A percentile compares a stretch with the other conserved stretches of the same genome.
These are phyloP conservation scores for Linnaemya vulpina DNA, from an alignment of 2,888 invertebrate species.

Conservation along the genomic window DNA sequence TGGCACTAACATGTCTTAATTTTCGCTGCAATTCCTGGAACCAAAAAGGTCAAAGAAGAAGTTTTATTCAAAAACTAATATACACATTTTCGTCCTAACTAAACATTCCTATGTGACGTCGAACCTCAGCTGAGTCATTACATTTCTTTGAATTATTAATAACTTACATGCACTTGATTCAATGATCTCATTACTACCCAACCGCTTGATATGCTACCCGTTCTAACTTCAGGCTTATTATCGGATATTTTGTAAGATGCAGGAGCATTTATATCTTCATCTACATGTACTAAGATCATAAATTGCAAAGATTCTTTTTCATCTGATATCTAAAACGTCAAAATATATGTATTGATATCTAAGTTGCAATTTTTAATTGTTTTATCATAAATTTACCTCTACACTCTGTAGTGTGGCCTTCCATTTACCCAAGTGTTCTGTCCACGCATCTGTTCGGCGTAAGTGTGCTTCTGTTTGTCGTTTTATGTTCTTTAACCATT, in stretches of 20 bases:
- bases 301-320: slow-evolving; percentile 87
- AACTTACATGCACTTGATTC: slow-evolving; percentile 85
- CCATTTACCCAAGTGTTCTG: slow-evolving; percentile 94
- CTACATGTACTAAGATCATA: slow-evolving; percentile 91
- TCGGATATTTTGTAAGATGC: slow-evolving; percentile 71
- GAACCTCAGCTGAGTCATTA: slow-evolving; percentile 58
- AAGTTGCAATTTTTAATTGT: not conserved
- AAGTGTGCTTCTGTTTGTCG: slow-evolving; percentile 92
- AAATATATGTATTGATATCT: not conserved
- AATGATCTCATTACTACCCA: slow-evolving; percentile 87
- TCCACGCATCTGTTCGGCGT: slow-evolving; percentile 94
- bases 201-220: slow-evolving; percentile 85
- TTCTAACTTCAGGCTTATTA: slow-evolving; percentile 79
- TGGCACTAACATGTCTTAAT: slow-evolving; percentile 91
- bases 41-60: slow-evolving; percentile 11
- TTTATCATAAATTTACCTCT: slow-evolving; percentile 84
- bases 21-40: slow-evolving; percentile 92
- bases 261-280: slow-evolving; percentile 83
- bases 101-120: slow-evolving; percentile 73
- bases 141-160: not conserved
- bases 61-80: not conserved
- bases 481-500: slow-evolving; percentile 91
- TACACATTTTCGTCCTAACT: not conserved
- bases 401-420: slow-evolving; percentile 92
- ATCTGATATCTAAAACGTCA: slow-evolving; percentile 80